These are phyloP conservation scores for Mylabris phalerata DNA, from an alignment of 1,140 invertebrate genomes.

Conservation along the genomic window DNA sequence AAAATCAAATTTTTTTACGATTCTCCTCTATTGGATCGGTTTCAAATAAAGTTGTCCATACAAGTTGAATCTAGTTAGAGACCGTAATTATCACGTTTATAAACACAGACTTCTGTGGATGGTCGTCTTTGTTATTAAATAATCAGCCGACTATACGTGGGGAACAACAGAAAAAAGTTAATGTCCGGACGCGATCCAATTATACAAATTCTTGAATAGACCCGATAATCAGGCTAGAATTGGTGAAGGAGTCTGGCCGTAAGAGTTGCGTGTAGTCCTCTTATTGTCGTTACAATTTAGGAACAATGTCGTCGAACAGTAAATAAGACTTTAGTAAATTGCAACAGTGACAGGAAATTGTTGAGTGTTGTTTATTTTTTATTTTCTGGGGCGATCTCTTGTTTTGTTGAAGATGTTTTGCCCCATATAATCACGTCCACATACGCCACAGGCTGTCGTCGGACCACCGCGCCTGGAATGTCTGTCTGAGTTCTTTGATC, in stretches of 20 bases:
- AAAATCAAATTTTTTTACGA: no score
- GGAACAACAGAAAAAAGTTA: background rate
- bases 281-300: conserved; percentile 9
- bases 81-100: no score
- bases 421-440: conserved; percentile 28
- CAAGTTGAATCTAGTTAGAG: no score
- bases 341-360: conserved; percentile 16
- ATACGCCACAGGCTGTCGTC: conserved; percentile 25
- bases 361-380: no score
- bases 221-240: conserved; percentile 10
- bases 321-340: conserved; percentile 22
- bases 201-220: conserved; percentile 16
- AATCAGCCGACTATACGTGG: no score
- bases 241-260: background rate
- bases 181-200: conserved; percentile 10
- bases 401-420: conserved; percentile 19
- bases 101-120: no score
- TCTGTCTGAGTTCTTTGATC: conserved; percentile 32
- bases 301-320: conserved; percentile 2
- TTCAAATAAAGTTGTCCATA: no score
- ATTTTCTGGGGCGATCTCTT: background rate
- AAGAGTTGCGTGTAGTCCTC: conserved; percentile 8
- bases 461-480: conserved; percentile 27
- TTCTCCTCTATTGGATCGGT: no score
- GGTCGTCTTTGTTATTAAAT: no score